Evolutionary conservation across 2,113 vertebrate genomes (phyloP).

Genomic region (Lagopus muta): DNA sequence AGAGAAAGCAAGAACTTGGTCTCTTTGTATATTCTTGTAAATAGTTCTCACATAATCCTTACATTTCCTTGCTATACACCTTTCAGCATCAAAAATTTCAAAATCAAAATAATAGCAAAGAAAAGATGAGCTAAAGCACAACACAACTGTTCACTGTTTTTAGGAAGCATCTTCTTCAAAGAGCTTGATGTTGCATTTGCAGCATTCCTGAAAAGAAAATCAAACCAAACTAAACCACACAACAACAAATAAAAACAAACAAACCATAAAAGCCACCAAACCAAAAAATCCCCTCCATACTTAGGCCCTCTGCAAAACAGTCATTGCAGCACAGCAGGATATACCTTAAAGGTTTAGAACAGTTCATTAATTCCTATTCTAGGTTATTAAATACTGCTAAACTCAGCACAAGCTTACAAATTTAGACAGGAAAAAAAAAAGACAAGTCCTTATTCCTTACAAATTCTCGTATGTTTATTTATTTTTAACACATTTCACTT

Average conservation of each 20-base stretch:
- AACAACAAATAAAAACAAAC: not conserved
- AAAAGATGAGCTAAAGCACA: not conserved
- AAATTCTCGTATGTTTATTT: conserved; percentile 13
- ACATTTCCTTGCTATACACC: not conserved
- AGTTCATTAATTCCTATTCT: conserved; percentile 30
- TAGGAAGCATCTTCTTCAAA: not conserved
- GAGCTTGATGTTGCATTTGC: not conserved
- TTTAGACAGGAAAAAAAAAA: not conserved
- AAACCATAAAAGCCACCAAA: not conserved
- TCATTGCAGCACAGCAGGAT: not conserved
- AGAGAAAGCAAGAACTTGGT: conserved; percentile 3
- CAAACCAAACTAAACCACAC: not conserved
- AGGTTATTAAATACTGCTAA: not conserved
- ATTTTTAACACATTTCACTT: conserved; percentile 17
- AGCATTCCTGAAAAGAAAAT: not conserved
- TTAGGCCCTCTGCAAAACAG: not conserved
- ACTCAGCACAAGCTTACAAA: not conserved
- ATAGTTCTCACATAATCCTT: not conserved
- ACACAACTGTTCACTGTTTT: not conserved
- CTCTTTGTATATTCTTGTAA: not conserved
- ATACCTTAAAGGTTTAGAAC: not conserved
- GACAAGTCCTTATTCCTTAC: not conserved
- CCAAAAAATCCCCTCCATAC: not conserved
- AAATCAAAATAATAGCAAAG: conserved; percentile 16
- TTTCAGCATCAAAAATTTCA: not conserved